Evolutionary conservation across 2,113 vertebrate genomes (phyloP).

Genomic region (Xenus cinereus): DNA sequence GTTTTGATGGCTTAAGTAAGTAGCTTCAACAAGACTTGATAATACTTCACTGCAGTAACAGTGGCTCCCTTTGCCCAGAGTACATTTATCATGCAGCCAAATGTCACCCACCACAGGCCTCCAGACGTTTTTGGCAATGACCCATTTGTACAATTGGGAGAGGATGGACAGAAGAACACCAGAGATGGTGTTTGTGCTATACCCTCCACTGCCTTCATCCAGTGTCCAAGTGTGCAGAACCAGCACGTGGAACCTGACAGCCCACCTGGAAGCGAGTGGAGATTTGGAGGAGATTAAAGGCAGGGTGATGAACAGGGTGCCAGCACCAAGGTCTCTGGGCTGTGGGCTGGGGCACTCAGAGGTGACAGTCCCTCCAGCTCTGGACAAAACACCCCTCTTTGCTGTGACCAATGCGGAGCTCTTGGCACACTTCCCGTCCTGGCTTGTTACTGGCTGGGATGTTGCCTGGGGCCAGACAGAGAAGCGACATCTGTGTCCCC

Average conservation of each 20-base stretch:
- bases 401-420: neutral
- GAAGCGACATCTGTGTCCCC: neutral
- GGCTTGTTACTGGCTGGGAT: neutral
- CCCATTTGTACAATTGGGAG: neutral
- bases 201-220: neutral
- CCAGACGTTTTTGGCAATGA: neutral
- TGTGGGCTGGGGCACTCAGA: neutral
- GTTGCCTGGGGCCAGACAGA: neutral
- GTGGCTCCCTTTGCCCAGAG: neutral
- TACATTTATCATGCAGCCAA: neutral
- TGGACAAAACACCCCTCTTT: neutral
- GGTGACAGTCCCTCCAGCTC: no score
- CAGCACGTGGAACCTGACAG: neutral
- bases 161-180: neutral
- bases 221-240: accelerated
- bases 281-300: neutral
- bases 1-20: neutral
- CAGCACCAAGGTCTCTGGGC: neutral
- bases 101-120: neutral
- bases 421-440: neutral
- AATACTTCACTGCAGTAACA: neutral
- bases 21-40: neutral
- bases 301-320: neutral
- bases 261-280: neutral
- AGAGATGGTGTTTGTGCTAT: neutral